Evolutionary conservation across 2,888 invertebrate species (phyloP).

Genomic region (Nipponacmea schrenckii): DNA sequence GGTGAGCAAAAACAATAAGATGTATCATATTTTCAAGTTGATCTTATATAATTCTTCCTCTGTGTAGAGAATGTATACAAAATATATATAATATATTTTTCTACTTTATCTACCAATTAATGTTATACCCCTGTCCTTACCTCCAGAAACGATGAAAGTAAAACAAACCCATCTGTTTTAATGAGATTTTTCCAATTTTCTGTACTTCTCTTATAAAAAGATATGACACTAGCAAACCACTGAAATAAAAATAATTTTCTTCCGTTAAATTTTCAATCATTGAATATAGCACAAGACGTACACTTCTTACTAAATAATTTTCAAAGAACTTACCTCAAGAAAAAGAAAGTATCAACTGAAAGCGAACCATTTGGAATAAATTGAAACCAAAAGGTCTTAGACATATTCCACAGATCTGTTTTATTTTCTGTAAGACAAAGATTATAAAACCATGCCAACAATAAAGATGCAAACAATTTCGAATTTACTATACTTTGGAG

Average conservation of each 20-base stretch:
- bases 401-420: not conserved
- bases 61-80: no score
- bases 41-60: no score
- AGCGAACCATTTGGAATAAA: conserved; percentile 31
- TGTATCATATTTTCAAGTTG: no score
- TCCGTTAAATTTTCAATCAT: no score
- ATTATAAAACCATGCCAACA: not conserved
- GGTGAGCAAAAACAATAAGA: no score
- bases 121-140: conserved; percentile 4
- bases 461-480: no score
- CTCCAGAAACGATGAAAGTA: conserved; percentile 25
- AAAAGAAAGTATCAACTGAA: conserved; percentile 34
- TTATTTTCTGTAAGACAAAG: not conserved
- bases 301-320: no score
- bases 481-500: no score
- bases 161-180: conserved; percentile 17
- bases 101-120: no score
- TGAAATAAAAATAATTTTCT: conserved; percentile 8
- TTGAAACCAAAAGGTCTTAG: conserved; percentile 12
- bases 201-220: conserved; percentile 20
- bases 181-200: conserved; percentile 11
- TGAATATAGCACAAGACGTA: no score
- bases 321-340: conserved; percentile 24
- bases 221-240: conserved; percentile 20
- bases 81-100: no score